Conservation (phyloP, 2,888 invertebrate species). For the Mimachlamys varia region DNA sequence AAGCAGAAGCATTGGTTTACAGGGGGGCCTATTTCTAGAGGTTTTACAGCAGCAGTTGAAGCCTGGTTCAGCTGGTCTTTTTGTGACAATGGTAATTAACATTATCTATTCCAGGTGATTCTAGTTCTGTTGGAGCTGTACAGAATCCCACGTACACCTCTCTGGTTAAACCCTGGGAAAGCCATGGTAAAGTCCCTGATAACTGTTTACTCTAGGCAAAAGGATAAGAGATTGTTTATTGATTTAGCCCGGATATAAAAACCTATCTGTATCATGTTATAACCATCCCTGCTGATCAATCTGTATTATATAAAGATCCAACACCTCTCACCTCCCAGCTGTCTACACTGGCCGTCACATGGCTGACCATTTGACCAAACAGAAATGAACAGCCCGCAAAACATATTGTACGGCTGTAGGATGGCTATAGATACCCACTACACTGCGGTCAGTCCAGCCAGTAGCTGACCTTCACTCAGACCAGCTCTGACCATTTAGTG, state of each 20-base stretch:
- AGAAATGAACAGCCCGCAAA: neutral
- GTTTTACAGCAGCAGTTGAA: neutral
- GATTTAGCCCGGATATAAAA: neutral
- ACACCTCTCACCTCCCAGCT: constrained; percentile 15
- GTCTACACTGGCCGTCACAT: constrained; percentile 15
- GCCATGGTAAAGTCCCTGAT: neutral
- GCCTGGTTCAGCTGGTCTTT: neutral
- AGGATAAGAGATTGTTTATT: neutral
- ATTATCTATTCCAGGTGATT: neutral
- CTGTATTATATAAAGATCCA: neutral
- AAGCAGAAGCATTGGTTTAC: too few species aligned
- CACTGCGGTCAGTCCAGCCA: neutral
- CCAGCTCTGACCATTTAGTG: neutral
- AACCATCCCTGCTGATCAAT: neutral
- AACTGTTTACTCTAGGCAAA: neutral
- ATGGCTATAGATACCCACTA: neutral
- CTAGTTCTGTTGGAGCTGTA: neutral
- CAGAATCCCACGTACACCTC: neutral
- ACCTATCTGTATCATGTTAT: neutral
- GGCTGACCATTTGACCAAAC: neutral
- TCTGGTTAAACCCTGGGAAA: neutral
- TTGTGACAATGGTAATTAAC: neutral
- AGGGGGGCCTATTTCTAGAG: neutral
- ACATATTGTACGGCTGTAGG: neutral
- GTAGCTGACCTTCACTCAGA: neutral